Evolutionary conservation across 2,888 invertebrate species (phyloP).

Genomic region (Podotricha telesiphe): DNA sequence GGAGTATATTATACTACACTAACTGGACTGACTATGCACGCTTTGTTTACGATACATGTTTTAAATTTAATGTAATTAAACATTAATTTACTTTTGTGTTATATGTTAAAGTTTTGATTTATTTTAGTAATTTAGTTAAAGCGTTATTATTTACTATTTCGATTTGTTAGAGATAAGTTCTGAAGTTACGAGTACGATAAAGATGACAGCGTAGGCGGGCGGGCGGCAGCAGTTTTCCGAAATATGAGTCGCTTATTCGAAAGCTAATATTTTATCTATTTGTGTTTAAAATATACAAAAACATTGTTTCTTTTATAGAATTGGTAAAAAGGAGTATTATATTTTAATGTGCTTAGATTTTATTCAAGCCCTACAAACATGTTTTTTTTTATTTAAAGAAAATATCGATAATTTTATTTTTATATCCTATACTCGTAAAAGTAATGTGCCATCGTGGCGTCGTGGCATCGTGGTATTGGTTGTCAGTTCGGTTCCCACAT

Average conservation of each 20-base stretch:
- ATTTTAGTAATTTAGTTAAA: neutral
- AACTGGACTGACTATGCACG: neutral
- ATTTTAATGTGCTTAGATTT: too few relatives aligned
- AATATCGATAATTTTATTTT: too few relatives aligned
- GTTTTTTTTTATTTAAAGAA: too few relatives aligned
- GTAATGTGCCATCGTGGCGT: too few relatives aligned
- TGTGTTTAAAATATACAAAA: neutral
- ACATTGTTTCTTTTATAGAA: too few relatives aligned
- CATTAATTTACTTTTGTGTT: neutral
- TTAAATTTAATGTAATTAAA: neutral
- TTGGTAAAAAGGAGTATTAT: too few relatives aligned
- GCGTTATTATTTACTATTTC: neutral
- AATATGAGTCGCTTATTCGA: neutral
- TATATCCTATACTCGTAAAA: too few relatives aligned
- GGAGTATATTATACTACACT: slow-evolving; percentile 3
- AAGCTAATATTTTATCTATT: neutral
- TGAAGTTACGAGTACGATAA: slow-evolving; percentile 1
- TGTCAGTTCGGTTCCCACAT: too few relatives aligned
- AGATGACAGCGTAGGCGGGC: neutral
- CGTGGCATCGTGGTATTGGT: too few relatives aligned
- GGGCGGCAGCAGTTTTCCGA: slow-evolving; percentile 1
- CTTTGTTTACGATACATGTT: neutral
- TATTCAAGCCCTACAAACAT: too few relatives aligned
- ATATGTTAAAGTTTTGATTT: neutral
- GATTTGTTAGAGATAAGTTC: neutral